Base-by-base conservation (phyloP, 2,888 invertebrate species). In the Pristionchus japonicus region DNA sequence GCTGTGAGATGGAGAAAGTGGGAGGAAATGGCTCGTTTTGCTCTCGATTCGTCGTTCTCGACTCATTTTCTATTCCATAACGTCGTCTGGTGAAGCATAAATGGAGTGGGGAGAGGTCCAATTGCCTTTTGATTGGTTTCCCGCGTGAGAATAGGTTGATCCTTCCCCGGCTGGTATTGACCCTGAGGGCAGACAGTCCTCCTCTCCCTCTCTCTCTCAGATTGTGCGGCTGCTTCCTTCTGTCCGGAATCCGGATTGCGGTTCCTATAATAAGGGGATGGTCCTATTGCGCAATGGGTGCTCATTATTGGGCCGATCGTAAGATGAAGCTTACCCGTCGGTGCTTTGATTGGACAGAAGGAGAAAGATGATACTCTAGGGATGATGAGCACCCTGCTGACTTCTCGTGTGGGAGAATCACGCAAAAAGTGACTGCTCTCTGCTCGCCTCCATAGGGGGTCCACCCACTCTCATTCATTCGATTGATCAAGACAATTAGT, bases 61-160 rank as follows among this genome's bases (percentile, higher is more conserved):
- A 4, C 77, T 77, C 77, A 77, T 77, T 77, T 34, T 47, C n/a
- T 43, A 77, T 77, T 77, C 77, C 77, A 77, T 77, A 77, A 77
- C 43, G 40, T 1, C 27, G 77, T 27, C 27, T 27, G 77, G 77
- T 77, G 27, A 20, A 43, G 77, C 77, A 77, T 77, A 77, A 77
- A 70, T 43, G 43, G 77, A 4, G 11, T 27, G 15, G 77, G 11
- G n/a, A 27, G n/a, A 27, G n/a, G 47, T 15, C 77, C 27, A 43
- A 47, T 74, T 74, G 40, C 40, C 40, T 31, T 27, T 74, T 74
- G 11, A 77, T 47, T 13, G 77, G 9, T 11, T 27, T 23, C 3
- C 7, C 57, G n/a, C n/a, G 57, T 57, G 57, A 4, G 57, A n/a
- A n/a, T 23, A n/a, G 43, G 43, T 11, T n/a, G n/a, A n/a, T 11